These are phyloP conservation scores for Hyaena hyaena DNA, from an alignment of 2,113 vertebrate genomes.

Conservation along the genomic window DNA sequence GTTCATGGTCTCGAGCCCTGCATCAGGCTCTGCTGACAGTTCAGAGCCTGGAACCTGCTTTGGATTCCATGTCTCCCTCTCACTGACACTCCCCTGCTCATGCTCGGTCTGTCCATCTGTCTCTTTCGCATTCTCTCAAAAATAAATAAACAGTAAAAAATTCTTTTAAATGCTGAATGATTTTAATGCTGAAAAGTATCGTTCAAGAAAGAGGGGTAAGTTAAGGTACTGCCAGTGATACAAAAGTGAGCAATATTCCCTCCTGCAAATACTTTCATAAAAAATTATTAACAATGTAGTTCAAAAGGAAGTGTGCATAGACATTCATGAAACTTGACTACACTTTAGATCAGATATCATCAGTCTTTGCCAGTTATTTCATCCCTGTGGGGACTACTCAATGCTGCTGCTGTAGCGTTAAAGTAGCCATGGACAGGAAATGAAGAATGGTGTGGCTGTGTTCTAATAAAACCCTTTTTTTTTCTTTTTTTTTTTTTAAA, in stretches of 20 bases:
- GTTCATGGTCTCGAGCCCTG: no score
- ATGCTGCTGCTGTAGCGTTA: background rate
- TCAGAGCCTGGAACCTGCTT: no score
- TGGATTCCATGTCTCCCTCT: no score
- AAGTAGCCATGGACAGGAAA: background rate
- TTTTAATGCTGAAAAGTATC: background rate
- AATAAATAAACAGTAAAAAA: no score
- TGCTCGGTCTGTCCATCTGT: no score
- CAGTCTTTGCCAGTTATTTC: background rate
- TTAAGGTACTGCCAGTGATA: background rate
- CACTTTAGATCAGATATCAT: background rate
- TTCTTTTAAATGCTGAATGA: background rate
- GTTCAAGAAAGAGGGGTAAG: background rate
- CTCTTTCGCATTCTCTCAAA: no score
- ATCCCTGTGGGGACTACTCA: background rate
- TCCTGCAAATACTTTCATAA: background rate
- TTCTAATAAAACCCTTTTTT: background rate
- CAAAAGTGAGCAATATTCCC: background rate
- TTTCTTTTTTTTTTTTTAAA: no score
- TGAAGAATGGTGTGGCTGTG: background rate
- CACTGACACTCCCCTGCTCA: no score
- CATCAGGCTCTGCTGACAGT: no score
- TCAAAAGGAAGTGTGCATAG: background rate
- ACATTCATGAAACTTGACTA: background rate
- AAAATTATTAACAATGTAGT: background rate